These are phyloP conservation scores for Hydra vulgaris DNA, from an alignment of 30 jellyfish, hydroid and myxozoan species.

Conservation along the genomic window DNA sequence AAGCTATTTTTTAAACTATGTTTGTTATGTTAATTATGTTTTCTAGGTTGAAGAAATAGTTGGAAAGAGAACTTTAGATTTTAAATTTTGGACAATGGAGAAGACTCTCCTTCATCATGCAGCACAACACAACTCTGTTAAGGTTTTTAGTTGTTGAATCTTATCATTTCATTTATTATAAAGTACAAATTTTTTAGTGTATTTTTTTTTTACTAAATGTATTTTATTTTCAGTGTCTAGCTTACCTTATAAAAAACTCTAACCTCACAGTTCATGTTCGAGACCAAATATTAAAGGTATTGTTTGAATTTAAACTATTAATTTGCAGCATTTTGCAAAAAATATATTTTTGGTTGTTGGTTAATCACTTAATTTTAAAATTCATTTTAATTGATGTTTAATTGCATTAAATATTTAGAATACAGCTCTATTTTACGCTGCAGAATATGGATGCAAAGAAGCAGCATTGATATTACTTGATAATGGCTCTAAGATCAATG, in stretches of 20 bases:
- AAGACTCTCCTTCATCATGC: slow-evolving; percentile 22
- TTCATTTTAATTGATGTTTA: background rate
- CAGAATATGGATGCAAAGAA: slow-evolving; percentile 23
- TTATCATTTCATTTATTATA: background rate
- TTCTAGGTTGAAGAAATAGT: slow-evolving; percentile 21
- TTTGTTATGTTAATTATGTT: background rate
- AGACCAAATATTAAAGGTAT: slow-evolving; percentile 29
- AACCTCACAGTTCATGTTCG: slow-evolving; percentile 25
- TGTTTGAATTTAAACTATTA: background rate
- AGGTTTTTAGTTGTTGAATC: no score
- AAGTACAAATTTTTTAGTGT: no score
- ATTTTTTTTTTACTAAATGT: background rate
- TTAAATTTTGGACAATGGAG: slow-evolving; percentile 27
- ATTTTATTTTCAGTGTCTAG: slow-evolving; percentile 9
- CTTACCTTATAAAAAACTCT: slow-evolving; percentile 17
- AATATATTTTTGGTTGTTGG: no score
- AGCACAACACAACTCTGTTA: slow-evolving; percentile 27
- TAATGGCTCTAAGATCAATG: slow-evolving; percentile 20
- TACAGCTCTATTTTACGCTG: slow-evolving; percentile 26
- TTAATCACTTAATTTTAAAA: background rate
- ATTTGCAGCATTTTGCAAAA: no score
- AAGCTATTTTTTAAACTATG: background rate
- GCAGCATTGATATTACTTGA: slow-evolving; percentile 18
- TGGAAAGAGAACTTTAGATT: slow-evolving; percentile 8
- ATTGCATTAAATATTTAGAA: slow-evolving; percentile 10